Conservation (phyloP, 1,140 invertebrate genomes). For the Mylabris phalerata region DNA sequence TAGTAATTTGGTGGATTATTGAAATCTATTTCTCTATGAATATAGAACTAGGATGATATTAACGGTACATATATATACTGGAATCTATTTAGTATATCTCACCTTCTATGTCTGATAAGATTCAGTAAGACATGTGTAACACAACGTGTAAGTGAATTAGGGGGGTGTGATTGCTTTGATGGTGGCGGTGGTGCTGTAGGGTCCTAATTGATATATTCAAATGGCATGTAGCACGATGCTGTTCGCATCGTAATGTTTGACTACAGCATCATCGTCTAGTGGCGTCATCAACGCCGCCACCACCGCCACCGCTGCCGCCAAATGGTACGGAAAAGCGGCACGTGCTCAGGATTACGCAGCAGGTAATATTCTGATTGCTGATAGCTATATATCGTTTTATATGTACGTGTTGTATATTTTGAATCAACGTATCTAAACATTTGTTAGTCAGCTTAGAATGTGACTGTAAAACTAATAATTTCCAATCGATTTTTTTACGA, state of each 20-base stretch:
- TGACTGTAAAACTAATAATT: too few relatives aligned
- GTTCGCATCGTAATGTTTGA: conserved; percentile 10
- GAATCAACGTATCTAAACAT: too few relatives aligned
- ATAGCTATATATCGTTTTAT: background rate
- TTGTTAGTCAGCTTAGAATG: too few relatives aligned
- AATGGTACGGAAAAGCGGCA: conserved; percentile 13
- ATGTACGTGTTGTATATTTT: too few relatives aligned
- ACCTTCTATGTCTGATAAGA: too few relatives aligned
- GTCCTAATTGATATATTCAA: conserved; percentile 16
- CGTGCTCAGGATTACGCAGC: conserved; percentile 15
- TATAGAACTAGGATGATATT: too few relatives aligned
- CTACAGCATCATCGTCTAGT: too few relatives aligned
- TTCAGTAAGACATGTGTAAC: conserved; percentile 5
- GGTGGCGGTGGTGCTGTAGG: background rate
- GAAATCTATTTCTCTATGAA: conserved; percentile 7
- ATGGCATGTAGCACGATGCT: conserved; percentile 14
- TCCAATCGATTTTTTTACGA: too few relatives aligned
- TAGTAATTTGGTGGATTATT: conserved; percentile 14
- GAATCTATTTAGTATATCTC: conserved; percentile 2
- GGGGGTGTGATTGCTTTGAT: background rate
- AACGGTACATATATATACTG: background rate
- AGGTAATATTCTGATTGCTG: conserved; percentile 9
- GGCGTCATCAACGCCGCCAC: background rate
- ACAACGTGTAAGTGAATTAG: conserved; percentile 10
- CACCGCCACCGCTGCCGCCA: conserved; percentile 4